phyloP scores from a whole-genome alignment of 2,797 vertebrate genomes.

The Tragopan temminckii region DNA sequence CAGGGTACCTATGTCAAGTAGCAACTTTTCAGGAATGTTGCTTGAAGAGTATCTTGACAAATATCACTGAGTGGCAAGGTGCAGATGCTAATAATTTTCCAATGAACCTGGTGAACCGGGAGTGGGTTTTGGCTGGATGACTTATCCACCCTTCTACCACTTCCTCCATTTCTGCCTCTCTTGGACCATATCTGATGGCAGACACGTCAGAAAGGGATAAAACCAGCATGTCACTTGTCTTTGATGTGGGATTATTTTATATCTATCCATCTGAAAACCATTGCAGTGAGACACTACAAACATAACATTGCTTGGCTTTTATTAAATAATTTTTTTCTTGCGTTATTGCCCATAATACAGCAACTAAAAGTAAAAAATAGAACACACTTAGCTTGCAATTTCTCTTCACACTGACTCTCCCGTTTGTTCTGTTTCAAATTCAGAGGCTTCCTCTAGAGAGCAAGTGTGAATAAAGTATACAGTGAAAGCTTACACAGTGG shows the following conservation, averaged over 20 bases:
- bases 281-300: not conserved
- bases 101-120: not conserved
- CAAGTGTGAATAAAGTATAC: not conserved
- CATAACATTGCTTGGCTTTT: not conserved
- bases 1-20: not conserved
- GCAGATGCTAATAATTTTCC: not conserved
- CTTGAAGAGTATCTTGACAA: not conserved
- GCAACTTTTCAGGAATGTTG: not conserved
- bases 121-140: not conserved
- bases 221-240: not conserved
- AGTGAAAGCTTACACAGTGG: not conserved
- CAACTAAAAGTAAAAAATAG: not conserved
- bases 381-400: not conserved
- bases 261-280: not conserved
- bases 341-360: not conserved
- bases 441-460: not conserved
- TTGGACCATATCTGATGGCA: not conserved
- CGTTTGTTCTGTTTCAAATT: constrained; percentile 9
- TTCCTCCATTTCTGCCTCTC: not conserved
- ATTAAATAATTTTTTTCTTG: constrained; percentile 17
- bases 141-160: not conserved
- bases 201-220: not conserved
- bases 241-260: not conserved
- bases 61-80: not conserved
- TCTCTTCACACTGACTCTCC: not conserved